These are phyloP conservation scores for Bradypus variegatus DNA, from an alignment of 2,797 vertebrate species.

Conservation along the genomic window DNA sequence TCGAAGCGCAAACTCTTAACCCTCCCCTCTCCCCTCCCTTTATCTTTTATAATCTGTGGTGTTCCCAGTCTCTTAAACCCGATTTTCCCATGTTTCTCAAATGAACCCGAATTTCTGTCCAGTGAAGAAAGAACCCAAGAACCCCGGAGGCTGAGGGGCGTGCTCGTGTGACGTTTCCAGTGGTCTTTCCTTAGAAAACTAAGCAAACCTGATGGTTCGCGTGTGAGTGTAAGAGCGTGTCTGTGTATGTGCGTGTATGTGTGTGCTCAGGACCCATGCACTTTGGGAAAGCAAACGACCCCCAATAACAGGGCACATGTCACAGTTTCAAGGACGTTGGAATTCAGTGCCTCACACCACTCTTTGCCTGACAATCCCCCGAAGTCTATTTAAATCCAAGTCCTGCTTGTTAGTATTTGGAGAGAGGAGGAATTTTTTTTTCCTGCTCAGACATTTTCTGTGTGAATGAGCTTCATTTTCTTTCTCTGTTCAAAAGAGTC, in stretches of 20 bases:
- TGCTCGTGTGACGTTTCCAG: not conserved
- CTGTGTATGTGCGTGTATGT: rapidly evolving
- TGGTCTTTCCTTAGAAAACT: not conserved
- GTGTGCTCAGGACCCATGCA: not conserved
- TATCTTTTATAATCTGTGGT: rapidly evolving
- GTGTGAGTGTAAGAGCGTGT: not conserved
- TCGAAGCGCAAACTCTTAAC: not conserved
- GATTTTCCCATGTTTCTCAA: not conserved
- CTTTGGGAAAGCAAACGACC: not conserved
- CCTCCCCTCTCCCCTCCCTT: rapidly evolving
- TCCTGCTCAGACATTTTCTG: not conserved
- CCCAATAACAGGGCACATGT: rapidly evolving
- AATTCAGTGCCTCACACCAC: not conserved
- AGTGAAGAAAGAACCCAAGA: not conserved
- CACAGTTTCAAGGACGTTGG: not conserved
- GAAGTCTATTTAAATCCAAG: not conserved
- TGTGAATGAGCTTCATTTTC: not conserved
- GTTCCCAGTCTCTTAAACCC: not conserved
- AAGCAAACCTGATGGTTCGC: not conserved
- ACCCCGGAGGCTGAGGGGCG: not conserved
- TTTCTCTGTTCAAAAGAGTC: not conserved
- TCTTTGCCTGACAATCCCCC: not conserved
- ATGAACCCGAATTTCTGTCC: not conserved
- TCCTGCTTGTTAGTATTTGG: not conserved
- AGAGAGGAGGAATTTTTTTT: not conserved